phyloP scores from a whole-genome alignment of 1,140 invertebrate species.

The Eupristina koningsbergeri region DNA sequence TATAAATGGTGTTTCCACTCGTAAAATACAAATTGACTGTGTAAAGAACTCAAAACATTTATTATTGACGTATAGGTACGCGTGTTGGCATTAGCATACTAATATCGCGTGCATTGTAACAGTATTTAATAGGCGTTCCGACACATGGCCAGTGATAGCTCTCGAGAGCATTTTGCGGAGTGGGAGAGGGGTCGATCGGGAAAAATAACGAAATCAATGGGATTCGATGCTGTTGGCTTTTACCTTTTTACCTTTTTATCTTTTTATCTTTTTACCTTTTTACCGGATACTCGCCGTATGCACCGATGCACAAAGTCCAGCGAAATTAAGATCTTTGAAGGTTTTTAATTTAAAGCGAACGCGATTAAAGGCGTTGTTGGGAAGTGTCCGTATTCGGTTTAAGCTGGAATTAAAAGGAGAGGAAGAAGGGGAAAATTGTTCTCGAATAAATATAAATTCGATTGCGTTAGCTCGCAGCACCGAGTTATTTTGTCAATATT shows the following conservation, averaged over 20 bases:
- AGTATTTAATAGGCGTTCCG: constrained; percentile 33
- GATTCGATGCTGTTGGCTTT: neutral
- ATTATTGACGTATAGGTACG: constrained; percentile 10
- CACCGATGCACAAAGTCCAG: neutral
- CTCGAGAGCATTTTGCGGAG: neutral
- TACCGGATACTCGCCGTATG: no score
- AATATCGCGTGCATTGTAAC: constrained; percentile 44
- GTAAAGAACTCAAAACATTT: constrained; percentile 42
- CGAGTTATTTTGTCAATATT: neutral
- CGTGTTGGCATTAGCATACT: constrained; percentile 37
- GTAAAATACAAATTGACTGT: constrained; percentile 48
- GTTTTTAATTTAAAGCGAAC: neutral
- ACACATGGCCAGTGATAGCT: neutral
- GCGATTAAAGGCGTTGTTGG: no score
- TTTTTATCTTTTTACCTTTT: no score
- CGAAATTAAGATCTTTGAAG: constrained; percentile 25
- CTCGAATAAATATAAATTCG: neutral
- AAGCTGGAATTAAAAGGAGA: neutral
- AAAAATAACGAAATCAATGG: constrained; percentile 6
- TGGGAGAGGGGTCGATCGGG: neutral
- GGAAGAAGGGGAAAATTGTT: neutral
- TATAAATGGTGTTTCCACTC: constrained; percentile 34
- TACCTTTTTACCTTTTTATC: no score
- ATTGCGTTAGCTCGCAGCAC: neutral
- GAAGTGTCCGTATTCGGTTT: no score